Evolutionary conservation across 23 tunicate species (phyloP), one percentile per base, ranked within the genome.

Genomic region (Corella eumyota): DNA sequence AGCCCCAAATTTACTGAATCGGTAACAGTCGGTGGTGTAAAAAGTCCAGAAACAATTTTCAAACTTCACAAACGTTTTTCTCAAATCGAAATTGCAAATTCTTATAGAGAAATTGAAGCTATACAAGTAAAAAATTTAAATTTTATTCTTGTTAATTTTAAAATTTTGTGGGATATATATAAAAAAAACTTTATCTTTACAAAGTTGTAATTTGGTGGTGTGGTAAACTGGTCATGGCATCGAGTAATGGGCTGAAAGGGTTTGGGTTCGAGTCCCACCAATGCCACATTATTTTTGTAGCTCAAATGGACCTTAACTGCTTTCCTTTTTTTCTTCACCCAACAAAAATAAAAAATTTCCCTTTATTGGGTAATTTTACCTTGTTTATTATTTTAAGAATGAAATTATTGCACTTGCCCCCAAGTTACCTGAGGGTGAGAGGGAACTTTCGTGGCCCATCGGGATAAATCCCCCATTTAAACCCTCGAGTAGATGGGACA

Each of bases 391-490:
- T 56, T 38, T 33, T 20, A 32, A 81, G 84, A 81, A 85, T 26
- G 99, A 93, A 62, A 93, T 93, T 30, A 76, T 78, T 34, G 35
- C 47, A 1, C 51, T 93, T 38, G 81, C 74, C 7, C 73, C 90
- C 4, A 93, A 93, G 60, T 38, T 85, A 2, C 99, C 99, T 13
- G 81, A 80, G 40, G 84, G 80, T 3, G 73, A 71, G 31, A 67
- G 59, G 32, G 76, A 74, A 32, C 48, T 75, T n/a, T 72, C 95
- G 11, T 93, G 99, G 99, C 99, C 99, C 31, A 73, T 93, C 32
- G 99, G 99, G 1, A 80, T 93, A 50, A 93, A 93, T 50, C 99
- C 99, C 31, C 90, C 90, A 9, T 93, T 76, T 56, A 79, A 80
- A 48, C 99, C 99, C 21, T 67, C 84, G 26, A 85, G 69, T 49